Conservation (phyloP, 1,140 invertebrate species). For the Drosophila pandora region DNA sequence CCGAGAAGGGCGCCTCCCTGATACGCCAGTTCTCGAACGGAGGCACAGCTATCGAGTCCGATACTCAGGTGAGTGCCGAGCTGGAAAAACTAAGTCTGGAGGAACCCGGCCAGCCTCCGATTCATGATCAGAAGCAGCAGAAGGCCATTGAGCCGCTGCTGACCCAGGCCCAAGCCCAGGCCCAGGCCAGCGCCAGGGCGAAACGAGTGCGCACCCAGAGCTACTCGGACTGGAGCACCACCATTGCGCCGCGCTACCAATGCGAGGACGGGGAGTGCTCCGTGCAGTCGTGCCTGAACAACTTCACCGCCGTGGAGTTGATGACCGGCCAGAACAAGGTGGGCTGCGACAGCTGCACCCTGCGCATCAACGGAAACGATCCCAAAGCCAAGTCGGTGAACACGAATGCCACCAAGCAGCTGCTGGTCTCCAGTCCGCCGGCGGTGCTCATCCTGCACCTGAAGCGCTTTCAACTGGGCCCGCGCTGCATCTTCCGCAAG, state of each 20-base stretch:
- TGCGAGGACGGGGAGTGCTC: slow-evolving; percentile 92
- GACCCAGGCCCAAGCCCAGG: slow-evolving; percentile 1
- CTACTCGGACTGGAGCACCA: slow-evolving; percentile 84
- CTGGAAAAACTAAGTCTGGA: background rate
- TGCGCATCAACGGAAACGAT: slow-evolving; percentile 86
- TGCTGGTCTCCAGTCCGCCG: slow-evolving; percentile 95
- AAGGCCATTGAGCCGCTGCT: background rate
- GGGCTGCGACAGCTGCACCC: slow-evolving; percentile 94
- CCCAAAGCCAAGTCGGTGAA: slow-evolving; percentile 90
- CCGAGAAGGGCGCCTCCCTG: slow-evolving; percentile 67
- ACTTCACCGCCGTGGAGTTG: slow-evolving; percentile 95
- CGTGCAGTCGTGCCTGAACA: slow-evolving; percentile 93
- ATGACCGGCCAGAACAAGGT: slow-evolving; percentile 96
- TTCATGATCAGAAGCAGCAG: background rate
- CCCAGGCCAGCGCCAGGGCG: slow-evolving; percentile 22
- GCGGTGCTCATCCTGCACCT: slow-evolving; percentile 97
- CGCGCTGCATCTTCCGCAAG: slow-evolving; percentile 88
- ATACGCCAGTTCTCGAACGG: slow-evolving; percentile 62
- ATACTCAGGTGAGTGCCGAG: background rate
- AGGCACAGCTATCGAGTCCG: background rate
- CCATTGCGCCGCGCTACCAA: slow-evolving; percentile 87
- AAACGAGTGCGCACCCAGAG: slow-evolving; percentile 79
- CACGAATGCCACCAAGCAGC: slow-evolving; percentile 95
- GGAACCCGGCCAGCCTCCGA: background rate
- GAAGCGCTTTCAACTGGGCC: slow-evolving; percentile 93